phyloP scores from a whole-genome alignment of 2,888 invertebrate species.

The Campaea margaritaria region DNA sequence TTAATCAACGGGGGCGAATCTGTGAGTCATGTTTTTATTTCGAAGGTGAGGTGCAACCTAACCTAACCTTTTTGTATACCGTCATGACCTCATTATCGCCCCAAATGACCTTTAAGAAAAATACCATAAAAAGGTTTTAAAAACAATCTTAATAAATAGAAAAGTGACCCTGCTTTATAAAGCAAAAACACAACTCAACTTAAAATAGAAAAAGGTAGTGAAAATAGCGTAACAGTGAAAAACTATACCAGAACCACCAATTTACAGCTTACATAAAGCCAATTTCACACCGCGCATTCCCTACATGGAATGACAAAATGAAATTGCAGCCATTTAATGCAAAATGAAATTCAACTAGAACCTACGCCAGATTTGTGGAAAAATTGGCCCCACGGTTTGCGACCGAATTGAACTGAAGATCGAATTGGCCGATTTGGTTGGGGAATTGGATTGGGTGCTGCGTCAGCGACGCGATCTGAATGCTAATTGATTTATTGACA shows the following conservation, averaged over 20 bases:
- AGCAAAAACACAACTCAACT: too few species aligned
- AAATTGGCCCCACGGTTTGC: slow-evolving; percentile 2
- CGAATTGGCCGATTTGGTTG: slow-evolving; percentile 1
- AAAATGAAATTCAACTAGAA: slow-evolving; percentile 4
- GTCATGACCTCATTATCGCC: too few species aligned
- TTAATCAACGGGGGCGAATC: too few species aligned
- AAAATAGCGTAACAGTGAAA: too few species aligned
- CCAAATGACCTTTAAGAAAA: too few species aligned
- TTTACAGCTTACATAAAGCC: slow-evolving; percentile 12
- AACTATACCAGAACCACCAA: slow-evolving; percentile 2
- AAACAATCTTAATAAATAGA: too few species aligned
- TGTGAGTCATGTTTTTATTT: too few species aligned
- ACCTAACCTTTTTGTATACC: too few species aligned
- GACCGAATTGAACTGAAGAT: slow-evolving; percentile 1
- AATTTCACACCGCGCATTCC: slow-evolving; percentile 7
- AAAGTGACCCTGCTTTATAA: too few species aligned
- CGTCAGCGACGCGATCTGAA: background rate
- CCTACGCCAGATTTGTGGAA: slow-evolving; percentile 4
- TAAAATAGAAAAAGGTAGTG: background rate
- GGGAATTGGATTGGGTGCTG: slow-evolving; percentile 2
- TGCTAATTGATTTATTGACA: background rate
- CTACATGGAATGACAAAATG: slow-evolving; percentile 6
- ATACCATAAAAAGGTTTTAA: too few species aligned
- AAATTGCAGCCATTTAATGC: slow-evolving; percentile 12
- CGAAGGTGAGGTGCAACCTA: too few species aligned